A percentile compares a stretch with the other conserved stretches of the same genome.
These are phyloP conservation scores for Halisarca cf. caerulea DNA, from an alignment of 37 sponge, comb jelly and placozoan species.

Conservation along the genomic window DNA sequence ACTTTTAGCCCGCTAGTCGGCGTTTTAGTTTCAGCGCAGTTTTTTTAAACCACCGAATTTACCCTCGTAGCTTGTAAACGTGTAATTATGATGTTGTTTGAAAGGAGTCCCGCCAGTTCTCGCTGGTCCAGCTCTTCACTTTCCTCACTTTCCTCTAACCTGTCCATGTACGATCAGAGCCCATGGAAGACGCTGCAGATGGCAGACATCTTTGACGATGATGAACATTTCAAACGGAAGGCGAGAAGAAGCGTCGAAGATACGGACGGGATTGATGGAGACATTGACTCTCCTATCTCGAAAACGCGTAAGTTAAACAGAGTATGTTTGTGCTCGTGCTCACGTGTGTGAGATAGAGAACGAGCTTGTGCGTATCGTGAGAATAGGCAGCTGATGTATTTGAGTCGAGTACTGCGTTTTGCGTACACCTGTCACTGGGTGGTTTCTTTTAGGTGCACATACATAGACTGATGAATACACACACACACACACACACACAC, in stretches of 20 bases:
- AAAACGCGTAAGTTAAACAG: slow-evolving; percentile 9
- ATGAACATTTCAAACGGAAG: slow-evolving; percentile 13
- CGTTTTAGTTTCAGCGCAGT: no score
- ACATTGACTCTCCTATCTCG: slow-evolving; percentile 14
- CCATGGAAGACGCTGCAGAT: slow-evolving; percentile 27
- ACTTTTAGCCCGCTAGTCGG: no score
- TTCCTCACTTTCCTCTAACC: slow-evolving; percentile 16
- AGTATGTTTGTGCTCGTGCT: background rate
- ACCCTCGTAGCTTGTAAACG: no score
- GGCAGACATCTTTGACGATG: slow-evolving; percentile 3
- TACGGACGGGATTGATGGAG: slow-evolving; percentile 10
- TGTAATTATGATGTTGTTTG: background rate
- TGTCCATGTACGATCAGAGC: background rate
- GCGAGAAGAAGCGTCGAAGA: background rate
- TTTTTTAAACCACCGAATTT: no score
- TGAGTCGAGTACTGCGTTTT: no score
- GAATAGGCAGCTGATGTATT: no score
- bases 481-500: no score
- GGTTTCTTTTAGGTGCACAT: no score
- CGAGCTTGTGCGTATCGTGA: no score
- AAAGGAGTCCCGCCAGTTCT: background rate
- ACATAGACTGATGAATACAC: no score
- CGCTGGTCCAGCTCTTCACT: slow-evolving; percentile 25
- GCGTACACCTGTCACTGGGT: no score
- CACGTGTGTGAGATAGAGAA: background rate